phyloP scores from a whole-genome alignment of 2,113 vertebrate genomes.

The Drymodes brunneopygia region DNA sequence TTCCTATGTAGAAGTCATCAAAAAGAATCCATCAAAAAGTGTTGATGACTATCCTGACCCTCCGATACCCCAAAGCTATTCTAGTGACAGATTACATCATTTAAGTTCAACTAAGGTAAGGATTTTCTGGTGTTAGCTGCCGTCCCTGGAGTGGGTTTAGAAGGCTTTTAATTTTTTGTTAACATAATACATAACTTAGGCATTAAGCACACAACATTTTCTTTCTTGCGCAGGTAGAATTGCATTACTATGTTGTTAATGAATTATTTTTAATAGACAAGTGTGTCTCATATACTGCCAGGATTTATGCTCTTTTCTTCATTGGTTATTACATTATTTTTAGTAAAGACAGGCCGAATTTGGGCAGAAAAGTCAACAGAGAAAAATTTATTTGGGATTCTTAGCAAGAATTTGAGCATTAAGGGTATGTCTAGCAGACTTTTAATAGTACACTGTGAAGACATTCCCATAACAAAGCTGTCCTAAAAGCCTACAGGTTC shows the following conservation, averaged over 20 bases:
- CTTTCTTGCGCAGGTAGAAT: neutral
- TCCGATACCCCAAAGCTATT: slow-evolving; percentile 78
- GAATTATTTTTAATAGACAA: neutral
- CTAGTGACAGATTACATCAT: slow-evolving; percentile 80
- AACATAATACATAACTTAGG: neutral
- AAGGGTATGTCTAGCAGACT: neutral
- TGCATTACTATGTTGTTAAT: neutral
- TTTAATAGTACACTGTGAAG: neutral
- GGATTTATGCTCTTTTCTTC: neutral
- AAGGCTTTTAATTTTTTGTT: neutral
- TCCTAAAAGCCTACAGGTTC: neutral
- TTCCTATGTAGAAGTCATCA: slow-evolving; percentile 91
- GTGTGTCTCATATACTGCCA: neutral
- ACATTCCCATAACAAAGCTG: neutral
- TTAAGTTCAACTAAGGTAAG: slow-evolving; percentile 87
- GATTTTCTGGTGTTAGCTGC: neutral
- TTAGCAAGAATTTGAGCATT: neutral
- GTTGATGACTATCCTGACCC: slow-evolving; percentile 79
- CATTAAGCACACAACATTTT: neutral
- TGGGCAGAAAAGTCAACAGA: neutral
- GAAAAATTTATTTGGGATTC: neutral
- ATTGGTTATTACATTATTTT: neutral
- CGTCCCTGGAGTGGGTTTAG: neutral
- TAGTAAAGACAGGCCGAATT: neutral
- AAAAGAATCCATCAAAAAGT: slow-evolving; percentile 82